Evolutionary conservation across 1,140 invertebrate species (phyloP).

Genomic region (Ceratosolen solmsi): DNA sequence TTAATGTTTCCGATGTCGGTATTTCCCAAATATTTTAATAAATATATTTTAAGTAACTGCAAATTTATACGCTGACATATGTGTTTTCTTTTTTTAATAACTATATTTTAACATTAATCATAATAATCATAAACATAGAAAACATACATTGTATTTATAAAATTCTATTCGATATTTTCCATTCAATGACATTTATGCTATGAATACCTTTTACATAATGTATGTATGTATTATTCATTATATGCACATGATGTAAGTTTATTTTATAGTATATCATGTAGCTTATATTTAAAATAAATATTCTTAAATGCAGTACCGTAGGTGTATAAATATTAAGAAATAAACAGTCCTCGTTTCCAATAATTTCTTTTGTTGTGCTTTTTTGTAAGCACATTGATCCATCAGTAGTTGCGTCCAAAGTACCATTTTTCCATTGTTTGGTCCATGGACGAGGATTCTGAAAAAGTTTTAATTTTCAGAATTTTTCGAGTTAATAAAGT

Average conservation of each 20-base stretch:
- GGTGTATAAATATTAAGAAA: conserved; percentile 68
- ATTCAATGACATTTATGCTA: too few species aligned
- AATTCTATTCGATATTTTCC: neutral
- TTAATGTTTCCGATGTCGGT: too few species aligned
- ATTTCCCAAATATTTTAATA: too few species aligned
- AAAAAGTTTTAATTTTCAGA: too few species aligned
- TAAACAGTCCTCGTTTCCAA: conserved; percentile 68
- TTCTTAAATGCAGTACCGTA: conserved; percentile 56
- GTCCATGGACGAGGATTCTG: conserved; percentile 64
- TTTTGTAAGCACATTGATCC: conserved; percentile 66
- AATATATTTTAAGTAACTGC: too few species aligned
- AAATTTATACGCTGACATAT: too few species aligned
- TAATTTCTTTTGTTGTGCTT: conserved; percentile 4
- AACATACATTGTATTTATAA: neutral
- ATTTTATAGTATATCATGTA: neutral
- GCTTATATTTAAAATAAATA: neutral
- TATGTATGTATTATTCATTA: too few species aligned
- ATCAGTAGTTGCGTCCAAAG: conserved; percentile 62
- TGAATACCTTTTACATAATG: too few species aligned
- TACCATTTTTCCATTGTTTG: conserved; percentile 60
- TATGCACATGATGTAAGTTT: neutral
- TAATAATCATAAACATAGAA: too few species aligned
- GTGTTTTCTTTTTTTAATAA: too few species aligned
- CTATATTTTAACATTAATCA: too few species aligned
- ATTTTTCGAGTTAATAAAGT: too few species aligned